A percentile compares a stretch with the other conserved stretches of the same genome.
Evolutionary conservation across 2,888 invertebrate genomes (phyloP).

Genomic region (Anaspis maculata): DNA sequence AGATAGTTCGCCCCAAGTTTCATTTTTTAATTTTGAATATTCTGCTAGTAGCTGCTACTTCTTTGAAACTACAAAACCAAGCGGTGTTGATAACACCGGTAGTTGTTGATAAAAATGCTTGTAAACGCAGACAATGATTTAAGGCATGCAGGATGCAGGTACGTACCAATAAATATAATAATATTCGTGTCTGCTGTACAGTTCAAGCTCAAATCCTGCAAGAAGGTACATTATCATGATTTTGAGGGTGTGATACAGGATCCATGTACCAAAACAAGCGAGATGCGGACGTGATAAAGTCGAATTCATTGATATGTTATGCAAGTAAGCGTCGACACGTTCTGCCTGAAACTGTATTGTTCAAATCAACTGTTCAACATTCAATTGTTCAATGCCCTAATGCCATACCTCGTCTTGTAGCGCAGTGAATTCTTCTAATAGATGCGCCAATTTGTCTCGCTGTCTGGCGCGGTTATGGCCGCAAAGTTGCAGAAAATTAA

Average conservation of each 20-base stretch:
- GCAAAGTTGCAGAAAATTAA: constrained; percentile 76
- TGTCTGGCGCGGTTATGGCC: constrained; percentile 95
- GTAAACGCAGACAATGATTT: neutral
- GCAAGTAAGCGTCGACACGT: constrained; percentile 77
- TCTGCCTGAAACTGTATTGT: constrained; percentile 68
- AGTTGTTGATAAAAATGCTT: too few species aligned
- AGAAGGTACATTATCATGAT: constrained; percentile 91
- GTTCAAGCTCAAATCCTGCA: constrained; percentile 89
- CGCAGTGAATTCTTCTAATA: constrained; percentile 83
- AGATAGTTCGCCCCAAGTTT: too few species aligned
- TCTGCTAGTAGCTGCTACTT: too few species aligned
- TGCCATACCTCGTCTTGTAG: constrained; percentile 89
- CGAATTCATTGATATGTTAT: constrained; percentile 57
- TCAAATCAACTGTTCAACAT: neutral
- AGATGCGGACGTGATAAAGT: constrained; percentile 62
- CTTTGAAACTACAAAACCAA: too few species aligned
- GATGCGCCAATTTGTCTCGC: constrained; percentile 82
- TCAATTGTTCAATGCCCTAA: constrained; percentile 5
- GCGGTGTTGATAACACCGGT: too few species aligned
- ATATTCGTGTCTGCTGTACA: constrained; percentile 94
- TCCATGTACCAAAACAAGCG: constrained; percentile 90
- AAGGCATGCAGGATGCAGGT: too few species aligned
- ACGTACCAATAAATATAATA: constrained; percentile 87
- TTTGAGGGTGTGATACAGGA: constrained; percentile 84
- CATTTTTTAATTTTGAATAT: too few species aligned